Conservation (phyloP, 2,113 vertebrate species). For the Vulpes lagopus region DNA sequence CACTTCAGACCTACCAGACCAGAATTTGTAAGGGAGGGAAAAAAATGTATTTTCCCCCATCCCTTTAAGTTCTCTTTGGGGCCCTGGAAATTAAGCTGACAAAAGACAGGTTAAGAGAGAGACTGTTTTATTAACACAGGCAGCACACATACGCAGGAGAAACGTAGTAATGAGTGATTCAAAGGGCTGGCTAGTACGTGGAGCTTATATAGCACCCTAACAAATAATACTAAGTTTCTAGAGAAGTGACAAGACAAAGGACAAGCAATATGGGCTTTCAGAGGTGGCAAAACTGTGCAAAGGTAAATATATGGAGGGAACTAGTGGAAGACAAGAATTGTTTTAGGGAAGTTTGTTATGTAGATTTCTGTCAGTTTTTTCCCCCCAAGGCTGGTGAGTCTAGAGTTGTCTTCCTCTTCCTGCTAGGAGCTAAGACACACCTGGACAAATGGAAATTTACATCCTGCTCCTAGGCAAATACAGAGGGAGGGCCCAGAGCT, state of each 20-base stretch:
- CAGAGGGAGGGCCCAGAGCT: background rate
- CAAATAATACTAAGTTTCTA: background rate
- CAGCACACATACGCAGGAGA: background rate
- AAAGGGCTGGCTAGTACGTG: background rate
- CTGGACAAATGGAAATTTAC: background rate
- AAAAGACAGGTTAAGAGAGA: background rate
- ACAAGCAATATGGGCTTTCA: background rate
- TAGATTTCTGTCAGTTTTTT: background rate
- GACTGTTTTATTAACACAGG: background rate
- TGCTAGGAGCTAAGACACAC: background rate
- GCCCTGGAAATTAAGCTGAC: background rate
- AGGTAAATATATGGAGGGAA: background rate
- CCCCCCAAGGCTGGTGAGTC: background rate
- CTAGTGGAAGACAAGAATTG: background rate
- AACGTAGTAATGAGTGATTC: background rate
- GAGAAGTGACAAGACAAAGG: background rate
- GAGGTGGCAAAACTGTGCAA: background rate
- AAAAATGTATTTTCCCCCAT: background rate
- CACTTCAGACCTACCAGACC: background rate
- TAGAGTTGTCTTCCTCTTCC: background rate
- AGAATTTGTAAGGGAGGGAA: background rate
- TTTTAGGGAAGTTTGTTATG: background rate
- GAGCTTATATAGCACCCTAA: background rate
- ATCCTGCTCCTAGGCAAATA: background rate
- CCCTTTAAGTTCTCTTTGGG: background rate